These are phyloP conservation scores for Lithobates pipiens DNA, from an alignment of 2,797 vertebrate genomes.

Conservation along the genomic window DNA sequence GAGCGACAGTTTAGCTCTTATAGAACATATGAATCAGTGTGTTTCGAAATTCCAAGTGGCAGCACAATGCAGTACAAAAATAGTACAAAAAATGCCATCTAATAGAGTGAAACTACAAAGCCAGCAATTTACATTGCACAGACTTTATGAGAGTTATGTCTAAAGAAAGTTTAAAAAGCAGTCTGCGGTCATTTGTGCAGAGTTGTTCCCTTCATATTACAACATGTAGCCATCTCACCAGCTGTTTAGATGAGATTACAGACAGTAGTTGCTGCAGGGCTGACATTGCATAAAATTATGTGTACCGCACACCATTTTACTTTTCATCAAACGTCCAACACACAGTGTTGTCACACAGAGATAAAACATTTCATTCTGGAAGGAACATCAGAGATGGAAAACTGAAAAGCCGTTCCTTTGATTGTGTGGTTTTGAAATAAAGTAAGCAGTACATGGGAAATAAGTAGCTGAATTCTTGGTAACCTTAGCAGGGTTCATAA, in stretches of 20 bases:
- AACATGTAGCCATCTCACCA: neutral
- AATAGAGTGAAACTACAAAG: slow-evolving; percentile 35
- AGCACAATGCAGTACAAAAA: neutral
- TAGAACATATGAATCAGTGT: neutral
- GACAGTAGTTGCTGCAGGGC: neutral
- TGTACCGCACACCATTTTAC: neutral
- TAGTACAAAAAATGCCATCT: neutral
- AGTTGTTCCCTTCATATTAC: neutral
- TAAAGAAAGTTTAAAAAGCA: neutral
- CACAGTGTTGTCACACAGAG: neutral
- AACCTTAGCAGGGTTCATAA: neutral
- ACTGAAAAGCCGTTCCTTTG: neutral
- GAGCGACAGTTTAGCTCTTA: neutral
- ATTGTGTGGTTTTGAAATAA: neutral
- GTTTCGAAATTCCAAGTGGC: neutral
- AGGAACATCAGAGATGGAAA: neutral
- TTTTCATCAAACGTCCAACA: neutral
- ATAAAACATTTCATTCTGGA: neutral
- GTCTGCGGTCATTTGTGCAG: slow-evolving; percentile 15
- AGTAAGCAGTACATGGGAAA: neutral
- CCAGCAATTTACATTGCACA: slow-evolving; percentile 14
- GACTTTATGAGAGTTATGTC: neutral
- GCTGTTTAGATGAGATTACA: slow-evolving; percentile 38
- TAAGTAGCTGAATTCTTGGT: neutral
- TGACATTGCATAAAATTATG: slow-evolving; percentile 4